Evolutionary conservation across 2,888 invertebrate species (phyloP).

Genomic region (Stenoptilia bipunctidactyla): DNA sequence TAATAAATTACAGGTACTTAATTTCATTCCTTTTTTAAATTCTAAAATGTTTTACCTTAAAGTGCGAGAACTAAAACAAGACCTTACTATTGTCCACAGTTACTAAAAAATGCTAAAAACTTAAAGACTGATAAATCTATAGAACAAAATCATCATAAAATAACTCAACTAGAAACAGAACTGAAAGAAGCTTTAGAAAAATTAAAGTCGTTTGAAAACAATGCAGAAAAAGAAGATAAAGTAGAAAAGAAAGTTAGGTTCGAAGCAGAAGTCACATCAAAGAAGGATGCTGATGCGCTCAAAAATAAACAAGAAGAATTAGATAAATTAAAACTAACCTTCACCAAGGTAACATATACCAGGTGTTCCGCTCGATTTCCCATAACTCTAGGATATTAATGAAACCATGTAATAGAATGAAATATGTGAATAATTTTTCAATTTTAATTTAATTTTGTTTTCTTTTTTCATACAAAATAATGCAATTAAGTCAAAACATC

Average conservation of each 20-base stretch:
- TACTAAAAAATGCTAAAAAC: slow-evolving; percentile 68
- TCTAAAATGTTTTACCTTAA: not conserved
- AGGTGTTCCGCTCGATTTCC: no score
- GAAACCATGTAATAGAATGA: no score
- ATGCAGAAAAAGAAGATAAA: slow-evolving; percentile 51
- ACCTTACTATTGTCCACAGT: slow-evolving; percentile 35
- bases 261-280: slow-evolving; percentile 44
- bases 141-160: slow-evolving; percentile 73
- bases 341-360: slow-evolving; percentile 49
- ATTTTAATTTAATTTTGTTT: no score
- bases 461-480: no score
- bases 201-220: slow-evolving; percentile 67
- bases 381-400: no score
- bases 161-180: slow-evolving; percentile 74
- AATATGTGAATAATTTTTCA: no score
- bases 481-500: no score
- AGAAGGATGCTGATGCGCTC: slow-evolving; percentile 52
- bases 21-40: not conserved
- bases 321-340: slow-evolving; percentile 66
- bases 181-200: slow-evolving; percentile 71
- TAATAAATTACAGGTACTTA: slow-evolving; percentile 74
- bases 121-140: slow-evolving; percentile 65
- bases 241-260: slow-evolving; percentile 64
- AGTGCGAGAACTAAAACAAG: no score
- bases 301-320: slow-evolving; percentile 64